A percentile compares a stretch with the other conserved stretches of the same genome.
Conservation (phyloP, 2,888 invertebrate genomes). For the Julus scandinavius region DNA sequence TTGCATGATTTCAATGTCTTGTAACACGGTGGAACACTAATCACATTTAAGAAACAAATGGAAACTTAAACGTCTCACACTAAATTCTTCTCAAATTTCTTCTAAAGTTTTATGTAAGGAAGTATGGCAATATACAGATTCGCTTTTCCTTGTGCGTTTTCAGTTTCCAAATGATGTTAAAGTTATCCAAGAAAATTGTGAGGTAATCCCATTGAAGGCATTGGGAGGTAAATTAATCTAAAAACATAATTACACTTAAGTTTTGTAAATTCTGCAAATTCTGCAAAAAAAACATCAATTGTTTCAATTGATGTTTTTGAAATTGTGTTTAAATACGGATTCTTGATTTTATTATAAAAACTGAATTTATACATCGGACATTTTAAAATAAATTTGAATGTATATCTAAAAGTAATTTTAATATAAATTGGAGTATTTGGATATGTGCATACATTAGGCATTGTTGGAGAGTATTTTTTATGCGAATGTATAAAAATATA, state of each 20-base stretch:
- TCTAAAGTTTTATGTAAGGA: neutral
- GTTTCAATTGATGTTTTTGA: neutral
- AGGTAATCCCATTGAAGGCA: constrained; percentile 50
- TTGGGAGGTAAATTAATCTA: constrained; percentile 54
- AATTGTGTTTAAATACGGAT: neutral
- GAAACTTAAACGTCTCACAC: neutral
- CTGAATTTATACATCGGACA: neutral
- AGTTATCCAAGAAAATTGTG: constrained; percentile 46
- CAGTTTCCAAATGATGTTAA: constrained; percentile 53
- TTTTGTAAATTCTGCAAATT: constrained; percentile 27
- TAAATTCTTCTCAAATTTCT: neutral
- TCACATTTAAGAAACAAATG: neutral
- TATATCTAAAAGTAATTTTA: neutral
- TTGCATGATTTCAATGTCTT: neutral
- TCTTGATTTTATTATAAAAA: neutral
- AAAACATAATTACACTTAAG: neutral
- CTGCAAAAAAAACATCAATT: neutral
- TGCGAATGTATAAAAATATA: no score
- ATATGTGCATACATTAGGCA: no score
- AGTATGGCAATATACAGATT: neutral
- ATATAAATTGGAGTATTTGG: neutral
- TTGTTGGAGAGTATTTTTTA: no score
- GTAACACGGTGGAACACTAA: neutral
- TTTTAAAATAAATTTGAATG: neutral
- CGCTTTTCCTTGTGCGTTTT: constrained; percentile 52